Percentiles rank a stretch among this genome's conserved stretches.
Evolutionary conservation across 2,797 vertebrate genomes (phyloP).

Genomic region (Cyclopterus lumpus): DNA sequence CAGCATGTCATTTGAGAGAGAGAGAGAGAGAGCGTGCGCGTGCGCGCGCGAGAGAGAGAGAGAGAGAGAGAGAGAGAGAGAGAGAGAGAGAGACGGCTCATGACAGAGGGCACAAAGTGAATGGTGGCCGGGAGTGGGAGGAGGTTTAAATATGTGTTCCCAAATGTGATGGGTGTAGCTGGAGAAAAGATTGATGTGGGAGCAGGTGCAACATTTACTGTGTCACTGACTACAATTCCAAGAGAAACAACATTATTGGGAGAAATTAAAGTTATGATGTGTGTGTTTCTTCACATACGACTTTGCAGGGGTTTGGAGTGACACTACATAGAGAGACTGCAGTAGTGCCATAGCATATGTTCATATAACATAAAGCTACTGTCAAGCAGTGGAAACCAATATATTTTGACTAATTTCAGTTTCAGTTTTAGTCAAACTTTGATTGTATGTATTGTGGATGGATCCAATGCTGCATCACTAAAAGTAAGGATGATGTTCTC

Average conservation of each 20-base stretch:
- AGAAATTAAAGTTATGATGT: conserved; percentile 12
- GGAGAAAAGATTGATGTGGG: conserved; percentile 48
- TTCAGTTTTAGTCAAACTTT: neutral
- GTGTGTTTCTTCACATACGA: neutral
- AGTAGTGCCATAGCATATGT: neutral
- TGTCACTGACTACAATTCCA: conserved; percentile 31
- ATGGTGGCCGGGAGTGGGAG: conserved; percentile 33
- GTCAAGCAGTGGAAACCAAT: neutral
- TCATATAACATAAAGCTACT: neutral
- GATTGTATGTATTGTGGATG: neutral
- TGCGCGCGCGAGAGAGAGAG: conserved; percentile 25
- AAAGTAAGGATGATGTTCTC: neutral
- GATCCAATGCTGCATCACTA: neutral
- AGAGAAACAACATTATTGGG: conserved; percentile 9
- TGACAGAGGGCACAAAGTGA: conserved; percentile 46
- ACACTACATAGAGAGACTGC: neutral
- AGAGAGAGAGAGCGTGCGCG: conserved; percentile 1
- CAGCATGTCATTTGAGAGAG: conserved; percentile 62
- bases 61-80: conserved; percentile 11
- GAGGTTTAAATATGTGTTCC: conserved; percentile 46
- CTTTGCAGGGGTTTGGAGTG: neutral
- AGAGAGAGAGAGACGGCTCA: conserved; percentile 31
- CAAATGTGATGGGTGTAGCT: conserved; percentile 45
- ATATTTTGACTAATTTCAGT: neutral
- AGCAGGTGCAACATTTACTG: conserved; percentile 42